phyloP scores from a whole-genome alignment of 2,888 invertebrate species.

The Toxonevra muliebris region DNA sequence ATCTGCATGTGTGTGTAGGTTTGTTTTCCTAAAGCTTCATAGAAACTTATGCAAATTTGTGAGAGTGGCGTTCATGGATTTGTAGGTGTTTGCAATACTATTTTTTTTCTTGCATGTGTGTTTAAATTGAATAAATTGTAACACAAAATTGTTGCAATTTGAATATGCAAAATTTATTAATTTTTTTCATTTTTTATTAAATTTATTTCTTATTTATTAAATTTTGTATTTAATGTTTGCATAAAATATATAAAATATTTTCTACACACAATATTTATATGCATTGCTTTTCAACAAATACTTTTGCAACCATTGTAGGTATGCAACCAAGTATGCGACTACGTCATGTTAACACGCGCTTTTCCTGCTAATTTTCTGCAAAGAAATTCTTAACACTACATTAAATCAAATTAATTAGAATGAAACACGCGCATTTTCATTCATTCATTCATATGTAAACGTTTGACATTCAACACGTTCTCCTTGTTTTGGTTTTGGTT shows the following conservation, averaged over 20 bases:
- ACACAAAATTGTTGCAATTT: slow-evolving; percentile 15
- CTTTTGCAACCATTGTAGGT: no score
- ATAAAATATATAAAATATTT: background rate
- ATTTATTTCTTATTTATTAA: background rate
- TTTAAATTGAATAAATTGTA: slow-evolving; percentile 25
- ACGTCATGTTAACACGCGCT: background rate
- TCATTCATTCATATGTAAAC: background rate
- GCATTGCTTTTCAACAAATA: background rate
- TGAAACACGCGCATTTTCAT: background rate
- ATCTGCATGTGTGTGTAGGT: slow-evolving; percentile 2
- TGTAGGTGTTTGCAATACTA: no score
- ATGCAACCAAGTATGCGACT: background rate
- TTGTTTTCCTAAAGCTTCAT: background rate
- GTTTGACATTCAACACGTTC: no score
- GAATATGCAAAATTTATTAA: background rate
- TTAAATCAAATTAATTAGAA: slow-evolving; percentile 14
- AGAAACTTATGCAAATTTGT: background rate
- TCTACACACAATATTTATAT: background rate
- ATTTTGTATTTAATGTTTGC: background rate
- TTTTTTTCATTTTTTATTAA: background rate
- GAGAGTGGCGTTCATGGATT: background rate
- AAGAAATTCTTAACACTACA: background rate
- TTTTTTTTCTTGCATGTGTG: no score
- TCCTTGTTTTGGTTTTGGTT: background rate
- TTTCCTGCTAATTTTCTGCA: background rate